Conservation (phyloP, 2,113 vertebrate genomes). For the Diadophis punctatus region DNA sequence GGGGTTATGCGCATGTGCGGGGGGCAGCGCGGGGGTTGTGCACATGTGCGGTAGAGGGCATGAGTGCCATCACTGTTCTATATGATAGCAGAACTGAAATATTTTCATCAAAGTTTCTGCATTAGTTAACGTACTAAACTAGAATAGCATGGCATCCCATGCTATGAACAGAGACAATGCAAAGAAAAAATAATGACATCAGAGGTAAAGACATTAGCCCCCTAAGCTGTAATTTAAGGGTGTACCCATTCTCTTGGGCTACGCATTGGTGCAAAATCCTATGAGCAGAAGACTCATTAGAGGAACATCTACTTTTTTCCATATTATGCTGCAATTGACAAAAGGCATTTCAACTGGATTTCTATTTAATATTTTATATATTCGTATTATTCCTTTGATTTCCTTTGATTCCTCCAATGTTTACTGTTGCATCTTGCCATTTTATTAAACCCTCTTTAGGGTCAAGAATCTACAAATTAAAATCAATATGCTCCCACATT, state of each 20-base stretch:
- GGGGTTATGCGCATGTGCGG: no score
- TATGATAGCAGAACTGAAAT: neutral
- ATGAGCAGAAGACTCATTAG: neutral
- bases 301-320: neutral
- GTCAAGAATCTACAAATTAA: neutral
- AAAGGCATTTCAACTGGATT: neutral
- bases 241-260: neutral
- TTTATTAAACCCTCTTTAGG: neutral
- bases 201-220: neutral
- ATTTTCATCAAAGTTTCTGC: neutral
- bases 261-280: neutral
- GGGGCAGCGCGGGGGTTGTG: no score
- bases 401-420: neutral
- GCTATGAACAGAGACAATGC: neutral
- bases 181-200: neutral
- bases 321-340: neutral
- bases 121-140: neutral
- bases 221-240: neutral
- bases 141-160: neutral
- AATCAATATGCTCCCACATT: neutral
- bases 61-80: neutral
- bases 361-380: neutral
- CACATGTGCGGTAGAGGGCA: no score
- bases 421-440: neutral
- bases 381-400: neutral